phyloP scores from a whole-genome alignment of 1,140 invertebrate species.

The Dreissena polymorpha region DNA sequence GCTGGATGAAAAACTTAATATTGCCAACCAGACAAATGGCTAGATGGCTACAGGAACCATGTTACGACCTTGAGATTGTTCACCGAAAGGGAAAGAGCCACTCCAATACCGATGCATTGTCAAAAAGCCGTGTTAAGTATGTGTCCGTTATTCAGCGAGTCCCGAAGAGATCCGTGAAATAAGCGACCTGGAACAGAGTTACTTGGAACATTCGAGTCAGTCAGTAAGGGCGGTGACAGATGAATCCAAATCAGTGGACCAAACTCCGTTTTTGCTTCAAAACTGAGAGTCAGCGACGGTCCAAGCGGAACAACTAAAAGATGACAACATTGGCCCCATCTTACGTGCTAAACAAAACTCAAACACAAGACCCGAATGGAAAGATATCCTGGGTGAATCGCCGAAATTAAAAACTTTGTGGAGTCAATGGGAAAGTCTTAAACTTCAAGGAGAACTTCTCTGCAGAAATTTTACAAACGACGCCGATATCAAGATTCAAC shows the following conservation, averaged over 20 bases:
- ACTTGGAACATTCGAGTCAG: not conserved
- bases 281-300: not conserved
- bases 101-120: slow-evolving; percentile 33
- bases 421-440: slow-evolving; percentile 1
- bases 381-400: not conserved
- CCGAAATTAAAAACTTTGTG: not conserved
- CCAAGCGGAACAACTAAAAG: not conserved
- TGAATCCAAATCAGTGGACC: not conserved
- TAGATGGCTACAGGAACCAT: slow-evolving; percentile 25
- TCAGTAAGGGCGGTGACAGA: not conserved
- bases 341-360: not conserved
- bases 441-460: not conserved
- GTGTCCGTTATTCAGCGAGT: not conserved
- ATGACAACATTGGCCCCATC: not conserved
- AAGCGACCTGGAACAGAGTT: not conserved
- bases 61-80: slow-evolving; percentile 8
- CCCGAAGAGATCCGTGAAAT: not conserved
- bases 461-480: not conserved
- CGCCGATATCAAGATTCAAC: not conserved
- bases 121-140: slow-evolving; percentile 18
- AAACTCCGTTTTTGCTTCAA: not conserved
- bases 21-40: slow-evolving; percentile 14
- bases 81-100: slow-evolving; percentile 1
- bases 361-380: not conserved
- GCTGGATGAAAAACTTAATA: slow-evolving; percentile 1